Conservation (phyloP, 2,797 vertebrate species). For the Oryzias dopingdopingensis region DNA sequence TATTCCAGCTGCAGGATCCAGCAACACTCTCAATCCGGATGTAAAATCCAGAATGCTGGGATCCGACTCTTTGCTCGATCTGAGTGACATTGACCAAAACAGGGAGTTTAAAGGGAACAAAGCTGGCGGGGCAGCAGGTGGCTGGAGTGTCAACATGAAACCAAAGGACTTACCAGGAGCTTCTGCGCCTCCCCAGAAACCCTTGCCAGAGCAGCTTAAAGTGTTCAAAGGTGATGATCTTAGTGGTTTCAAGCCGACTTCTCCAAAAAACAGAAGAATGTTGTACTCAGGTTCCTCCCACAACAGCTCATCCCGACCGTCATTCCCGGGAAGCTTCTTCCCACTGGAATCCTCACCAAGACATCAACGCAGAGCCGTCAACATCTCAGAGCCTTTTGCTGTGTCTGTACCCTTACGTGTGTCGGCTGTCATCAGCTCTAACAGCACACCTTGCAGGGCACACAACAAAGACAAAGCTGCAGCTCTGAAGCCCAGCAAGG, state of each 20-base stretch:
- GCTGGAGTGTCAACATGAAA: conserved; percentile 62
- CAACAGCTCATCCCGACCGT: conserved; percentile 81
- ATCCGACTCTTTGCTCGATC: conserved; percentile 84
- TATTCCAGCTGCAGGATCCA: conserved; percentile 75
- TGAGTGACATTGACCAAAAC: conserved; percentile 82
- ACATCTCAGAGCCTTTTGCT: conserved; percentile 95
- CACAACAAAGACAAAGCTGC: conserved; percentile 80
- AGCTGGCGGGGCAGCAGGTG: conserved; percentile 75
- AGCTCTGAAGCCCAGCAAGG: conserved; percentile 62
- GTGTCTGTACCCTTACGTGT: conserved; percentile 93
- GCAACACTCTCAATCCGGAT: conserved; percentile 82
- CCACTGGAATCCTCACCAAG: conserved; percentile 91
- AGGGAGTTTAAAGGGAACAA: conserved; percentile 86
- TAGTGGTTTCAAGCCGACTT: conserved; percentile 82
- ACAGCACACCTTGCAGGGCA: conserved; percentile 90
- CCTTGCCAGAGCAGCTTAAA: conserved; percentile 91
- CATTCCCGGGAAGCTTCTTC: conserved; percentile 90
- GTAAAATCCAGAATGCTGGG: conserved; percentile 85
- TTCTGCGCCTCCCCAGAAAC: conserved; percentile 67
- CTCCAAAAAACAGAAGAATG: conserved; percentile 90
- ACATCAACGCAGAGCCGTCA: conserved; percentile 92
- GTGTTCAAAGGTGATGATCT: conserved; percentile 89
- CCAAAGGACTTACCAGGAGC: conserved; percentile 44
- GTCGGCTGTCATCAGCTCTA: conserved; percentile 94
- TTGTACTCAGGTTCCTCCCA: conserved; percentile 83